Evolutionary conservation across 2,113 vertebrate genomes (phyloP).

Genomic region (Antechinus flavipes): DNA sequence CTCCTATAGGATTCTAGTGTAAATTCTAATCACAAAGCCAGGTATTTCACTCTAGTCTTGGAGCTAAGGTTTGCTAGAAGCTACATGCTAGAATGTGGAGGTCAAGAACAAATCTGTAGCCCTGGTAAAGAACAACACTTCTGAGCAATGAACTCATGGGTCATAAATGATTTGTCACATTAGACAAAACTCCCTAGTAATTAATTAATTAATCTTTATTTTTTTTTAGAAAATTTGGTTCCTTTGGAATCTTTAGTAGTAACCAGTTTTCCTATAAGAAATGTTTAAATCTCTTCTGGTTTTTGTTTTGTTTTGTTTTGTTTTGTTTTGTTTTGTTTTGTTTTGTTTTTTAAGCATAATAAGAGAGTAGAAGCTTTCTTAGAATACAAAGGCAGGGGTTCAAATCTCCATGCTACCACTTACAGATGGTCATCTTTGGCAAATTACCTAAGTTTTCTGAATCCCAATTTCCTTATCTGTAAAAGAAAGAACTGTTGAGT

Average conservation of each 20-base stretch:
- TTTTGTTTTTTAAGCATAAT: background rate
- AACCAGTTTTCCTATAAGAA: background rate
- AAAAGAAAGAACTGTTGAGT: background rate
- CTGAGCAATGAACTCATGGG: background rate
- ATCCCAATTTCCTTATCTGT: background rate
- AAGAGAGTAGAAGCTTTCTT: background rate
- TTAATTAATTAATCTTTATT: background rate
- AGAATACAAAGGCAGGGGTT: background rate
- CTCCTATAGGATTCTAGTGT: slow-evolving; percentile 69
- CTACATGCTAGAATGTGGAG: background rate
- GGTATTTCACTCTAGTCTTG: slow-evolving; percentile 70
- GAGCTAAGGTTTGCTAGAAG: slow-evolving; percentile 58
- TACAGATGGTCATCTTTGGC: background rate
- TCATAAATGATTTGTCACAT: background rate
- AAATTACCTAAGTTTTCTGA: background rate
- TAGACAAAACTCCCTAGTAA: background rate
- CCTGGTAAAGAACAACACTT: background rate
- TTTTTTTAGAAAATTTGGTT: background rate
- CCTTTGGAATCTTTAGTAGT: background rate
- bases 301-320: no score
- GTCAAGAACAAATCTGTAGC: background rate
- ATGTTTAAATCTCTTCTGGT: background rate
- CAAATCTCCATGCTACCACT: background rate
- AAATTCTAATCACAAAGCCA: slow-evolving; percentile 69
- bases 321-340: no score